These are phyloP conservation scores for Erebia ligea DNA, from an alignment of 2,888 invertebrate genomes.

Conservation along the genomic window DNA sequence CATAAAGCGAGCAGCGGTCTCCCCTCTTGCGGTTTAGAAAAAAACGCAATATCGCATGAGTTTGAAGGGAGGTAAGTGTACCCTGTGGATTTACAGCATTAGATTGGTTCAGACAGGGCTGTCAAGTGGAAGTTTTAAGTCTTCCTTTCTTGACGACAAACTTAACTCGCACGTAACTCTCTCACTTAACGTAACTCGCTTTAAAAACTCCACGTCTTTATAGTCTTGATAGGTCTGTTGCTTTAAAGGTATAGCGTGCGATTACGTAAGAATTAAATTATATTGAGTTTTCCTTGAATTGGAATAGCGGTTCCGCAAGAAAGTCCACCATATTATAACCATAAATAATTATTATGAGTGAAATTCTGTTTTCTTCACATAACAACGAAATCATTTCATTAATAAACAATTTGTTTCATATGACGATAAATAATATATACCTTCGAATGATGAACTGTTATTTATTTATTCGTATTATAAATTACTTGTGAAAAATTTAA, in stretches of 20 bases:
- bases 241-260: not conserved
- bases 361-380: not conserved
- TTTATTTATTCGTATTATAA: too few species aligned
- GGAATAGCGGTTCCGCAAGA: not conserved
- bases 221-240: slow-evolving; percentile 4
- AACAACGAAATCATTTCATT: not conserved
- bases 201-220: slow-evolving; percentile 9
- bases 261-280: not conserved
- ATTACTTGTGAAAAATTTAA: too few species aligned
- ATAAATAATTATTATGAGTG: too few species aligned
- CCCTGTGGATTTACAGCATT: slow-evolving; percentile 79
- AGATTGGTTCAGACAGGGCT: slow-evolving; percentile 76
- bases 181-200: slow-evolving; percentile 1
- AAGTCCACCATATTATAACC: not conserved
- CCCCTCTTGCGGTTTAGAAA: slow-evolving; percentile 67
- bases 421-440: too few species aligned
- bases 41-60: slow-evolving; percentile 82
- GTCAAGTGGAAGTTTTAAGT: slow-evolving; percentile 50
- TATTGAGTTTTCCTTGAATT: not conserved
- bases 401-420: not conserved
- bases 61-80: slow-evolving; percentile 77
- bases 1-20: slow-evolving; percentile 55
- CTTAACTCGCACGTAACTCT: too few species aligned
- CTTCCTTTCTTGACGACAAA: slow-evolving; percentile 51
- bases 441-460: too few species aligned